Base-by-base conservation (phyloP, 2,888 invertebrate genomes). In the Drosophila subquinaria region DNA sequence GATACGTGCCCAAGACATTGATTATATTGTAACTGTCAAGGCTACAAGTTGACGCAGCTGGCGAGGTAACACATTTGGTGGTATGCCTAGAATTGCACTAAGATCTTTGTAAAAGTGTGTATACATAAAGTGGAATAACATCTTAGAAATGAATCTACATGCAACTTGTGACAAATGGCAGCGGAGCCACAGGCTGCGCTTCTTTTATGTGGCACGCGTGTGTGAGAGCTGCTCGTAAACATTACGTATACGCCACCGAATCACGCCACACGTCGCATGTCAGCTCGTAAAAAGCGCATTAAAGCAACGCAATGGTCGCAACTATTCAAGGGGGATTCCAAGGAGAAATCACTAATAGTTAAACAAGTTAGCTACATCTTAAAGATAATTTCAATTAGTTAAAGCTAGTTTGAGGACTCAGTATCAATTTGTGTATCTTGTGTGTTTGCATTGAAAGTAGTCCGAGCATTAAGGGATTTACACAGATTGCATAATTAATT, bases 21-120 rank as follows among this genome's bases (percentile, higher is more conserved):
- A 85, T 73, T 89, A 81, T 83, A 69, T 83, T 86, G 83, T 70
- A 73, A 73, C 59, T 76, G 79, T 68, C 84, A 69, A 65, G 50
- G 69, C 53, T 75, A 38, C 55, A 40, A 43, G 60, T 56, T 62
- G 56, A 45, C 35, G 33, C 38, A 40, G 59, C 59, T 23, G 35
- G 4, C 3, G 56, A n/a, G 56, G 43, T 35, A 45, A 33, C 23
- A 57, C 43, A 48, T 48, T 61, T 35, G 63, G 56, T 68, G 51
- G 45, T 50, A 53, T 51, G 50, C 53, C 63, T 50, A 66, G 60
- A 47, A 66, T 48, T 63, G 55, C 66, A 68, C 52, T 63, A 68
- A 73, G 53, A 40, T 50, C 69, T 61, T 66, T 47, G 45, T 62
- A 72, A 79, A 73, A 67, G 70, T 61, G 66, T 47, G 66, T 59